A percentile compares a stretch with the other conserved stretches of the same genome.
Conservation (phyloP, 2,113 vertebrate species). For the Struthidea cinerea region DNA sequence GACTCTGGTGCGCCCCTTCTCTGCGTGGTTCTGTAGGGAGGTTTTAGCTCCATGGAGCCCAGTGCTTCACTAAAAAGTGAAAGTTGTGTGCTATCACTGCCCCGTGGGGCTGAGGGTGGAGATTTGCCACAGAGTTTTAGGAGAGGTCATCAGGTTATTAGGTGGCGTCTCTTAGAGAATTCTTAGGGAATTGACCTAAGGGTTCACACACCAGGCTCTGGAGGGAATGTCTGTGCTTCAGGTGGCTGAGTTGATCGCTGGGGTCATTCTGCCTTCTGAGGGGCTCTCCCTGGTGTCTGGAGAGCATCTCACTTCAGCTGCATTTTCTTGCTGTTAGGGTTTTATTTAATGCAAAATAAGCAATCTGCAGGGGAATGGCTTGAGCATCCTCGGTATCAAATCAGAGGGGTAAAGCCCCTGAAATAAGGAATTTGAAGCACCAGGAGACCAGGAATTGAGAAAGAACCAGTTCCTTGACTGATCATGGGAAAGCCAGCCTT, state of each 20-base stretch:
- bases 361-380: background rate
- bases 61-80: background rate
- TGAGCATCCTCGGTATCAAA: background rate
- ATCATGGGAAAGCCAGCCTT: background rate
- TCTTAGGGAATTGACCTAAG: background rate
- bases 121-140: background rate
- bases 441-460: background rate
- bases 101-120: background rate
- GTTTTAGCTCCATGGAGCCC: background rate
- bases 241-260: background rate
- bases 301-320: background rate
- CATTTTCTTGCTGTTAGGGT: background rate
- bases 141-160: background rate
- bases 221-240: background rate
- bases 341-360: background rate
- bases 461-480: background rate
- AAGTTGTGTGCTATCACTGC: background rate
- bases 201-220: background rate
- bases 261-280: background rate
- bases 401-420: background rate
- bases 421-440: background rate
- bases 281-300: background rate
- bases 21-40: fast-evolving
- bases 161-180: background rate
- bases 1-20: background rate